Base-by-base conservation (phyloP, 2,113 vertebrate genomes). In the Collichthys lucidus region DNA sequence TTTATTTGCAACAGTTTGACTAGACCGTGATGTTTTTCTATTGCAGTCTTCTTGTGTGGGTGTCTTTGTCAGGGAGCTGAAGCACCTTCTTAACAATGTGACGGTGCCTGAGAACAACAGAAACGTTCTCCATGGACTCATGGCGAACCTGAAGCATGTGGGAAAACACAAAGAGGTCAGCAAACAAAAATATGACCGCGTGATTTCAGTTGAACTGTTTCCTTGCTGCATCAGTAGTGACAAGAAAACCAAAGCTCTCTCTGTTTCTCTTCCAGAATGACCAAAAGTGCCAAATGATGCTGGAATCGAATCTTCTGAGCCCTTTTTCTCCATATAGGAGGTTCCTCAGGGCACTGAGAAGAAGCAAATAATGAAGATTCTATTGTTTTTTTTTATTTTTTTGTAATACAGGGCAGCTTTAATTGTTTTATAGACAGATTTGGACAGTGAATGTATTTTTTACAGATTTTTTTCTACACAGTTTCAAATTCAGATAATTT, bases 231-330 rank as follows among this genome's bases (percentile, higher is more conserved):
- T 57, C 17, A 61, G 19, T 3, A 9, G 12, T 52, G 14, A 66
- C 29, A 3, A 31, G 31, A 71, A 35, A 3, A 4, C 35, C 1
- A 3, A 75, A 44, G n/a, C 14, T 40, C 1, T 85, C 5, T 74
- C 6, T 60, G 14, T 69, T 84, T 31, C 24, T 85, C 49, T 70
- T 82, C 15, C 81, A 92, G 91, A 8, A 0, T 6, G 0, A 24
- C 5, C 0, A 0, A 0, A 0, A 0, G 0, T 89, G 89, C 63
- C 0, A 0, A 3, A 60, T 60, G 26, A 2, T 0, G 47, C 0
- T 0, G 0, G 0, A 0, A 2, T 12, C 0, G 0, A 4, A 3
- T 2, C 4, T 0, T 0, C 2, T 1, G 2, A 10, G 0, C 0
- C 40, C 56, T 6, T 74, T 91, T 91, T 86, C 65, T 8, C 91